phyloP scores from a whole-genome alignment of 2,797 vertebrate genomes.

The Potorous gilbertii region DNA sequence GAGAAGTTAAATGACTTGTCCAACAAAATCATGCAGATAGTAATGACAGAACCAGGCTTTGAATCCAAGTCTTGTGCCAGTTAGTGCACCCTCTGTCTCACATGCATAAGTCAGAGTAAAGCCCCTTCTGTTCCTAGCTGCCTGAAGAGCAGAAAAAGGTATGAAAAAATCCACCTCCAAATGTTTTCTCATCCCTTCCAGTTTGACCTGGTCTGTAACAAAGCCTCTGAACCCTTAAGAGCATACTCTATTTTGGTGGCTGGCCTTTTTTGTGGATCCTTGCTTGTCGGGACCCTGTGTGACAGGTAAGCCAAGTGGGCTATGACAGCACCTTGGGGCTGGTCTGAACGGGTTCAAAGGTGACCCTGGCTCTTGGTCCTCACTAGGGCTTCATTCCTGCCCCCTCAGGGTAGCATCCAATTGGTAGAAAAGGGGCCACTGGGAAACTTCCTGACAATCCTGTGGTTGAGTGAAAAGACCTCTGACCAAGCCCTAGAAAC shows the following conservation, averaged over 20 bases:
- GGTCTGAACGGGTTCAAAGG: neutral
- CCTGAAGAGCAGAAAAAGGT: neutral
- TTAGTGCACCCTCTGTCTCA: neutral
- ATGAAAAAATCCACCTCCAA: neutral
- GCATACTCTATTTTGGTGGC: slow-evolving; percentile 88
- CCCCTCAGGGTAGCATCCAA: neutral
- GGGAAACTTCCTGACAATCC: neutral
- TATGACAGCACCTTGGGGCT: neutral
- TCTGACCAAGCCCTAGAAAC: neutral
- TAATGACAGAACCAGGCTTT: neutral
- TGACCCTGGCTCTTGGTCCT: neutral
- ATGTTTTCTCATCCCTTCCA: slow-evolving; percentile 23
- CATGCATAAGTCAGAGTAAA: neutral
- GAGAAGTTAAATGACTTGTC: neutral
- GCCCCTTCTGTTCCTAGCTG: neutral
- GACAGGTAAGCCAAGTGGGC: slow-evolving; percentile 88
- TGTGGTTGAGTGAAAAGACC: neutral
- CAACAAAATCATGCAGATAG: neutral
- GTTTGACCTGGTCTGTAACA: slow-evolving; percentile 89
- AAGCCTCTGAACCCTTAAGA: slow-evolving; percentile 80
- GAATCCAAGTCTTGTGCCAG: neutral
- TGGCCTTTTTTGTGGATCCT: slow-evolving; percentile 89
- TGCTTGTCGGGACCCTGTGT: slow-evolving; percentile 88
- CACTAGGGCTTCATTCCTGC: neutral
- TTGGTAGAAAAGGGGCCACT: too few relatives aligned